A percentile compares a stretch with the other conserved stretches of the same genome.
Evolutionary conservation across 2,113 vertebrate species (phyloP).

Genomic region (Aptenodytes forsteri): DNA sequence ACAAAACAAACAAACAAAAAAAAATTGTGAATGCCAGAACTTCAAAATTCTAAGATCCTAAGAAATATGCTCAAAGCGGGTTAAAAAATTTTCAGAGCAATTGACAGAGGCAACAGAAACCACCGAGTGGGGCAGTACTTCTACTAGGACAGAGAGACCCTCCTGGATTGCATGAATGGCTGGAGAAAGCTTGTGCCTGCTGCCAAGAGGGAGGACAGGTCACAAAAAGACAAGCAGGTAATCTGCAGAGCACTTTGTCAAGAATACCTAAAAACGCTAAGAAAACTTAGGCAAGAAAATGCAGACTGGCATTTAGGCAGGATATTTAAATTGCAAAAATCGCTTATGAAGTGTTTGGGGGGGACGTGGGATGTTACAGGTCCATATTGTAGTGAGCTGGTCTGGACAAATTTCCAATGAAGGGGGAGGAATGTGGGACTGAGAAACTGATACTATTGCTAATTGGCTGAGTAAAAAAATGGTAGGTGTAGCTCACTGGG

Average conservation of each 20-base stretch:
- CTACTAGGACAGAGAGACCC: neutral
- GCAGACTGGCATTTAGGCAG: neutral
- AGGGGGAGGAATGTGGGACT: neutral
- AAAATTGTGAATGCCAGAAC: neutral
- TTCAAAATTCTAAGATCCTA: neutral
- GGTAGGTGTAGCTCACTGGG: neutral
- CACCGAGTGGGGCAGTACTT: rapidly evolving
- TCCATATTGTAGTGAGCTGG: neutral
- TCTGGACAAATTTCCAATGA: neutral
- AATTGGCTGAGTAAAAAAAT: neutral
- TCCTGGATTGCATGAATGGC: rapidly evolving
- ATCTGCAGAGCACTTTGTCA: neutral
- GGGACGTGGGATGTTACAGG: neutral
- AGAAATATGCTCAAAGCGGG: neutral
- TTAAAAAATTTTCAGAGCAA: neutral
- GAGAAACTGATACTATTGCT: neutral
- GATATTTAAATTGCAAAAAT: neutral
- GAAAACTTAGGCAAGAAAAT: neutral
- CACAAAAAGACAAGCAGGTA: neutral
- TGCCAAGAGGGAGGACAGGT: neutral
- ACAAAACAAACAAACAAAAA: neutral
- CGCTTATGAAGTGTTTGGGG: neutral
- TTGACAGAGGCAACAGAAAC: neutral
- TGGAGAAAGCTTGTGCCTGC: neutral
- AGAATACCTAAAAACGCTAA: neutral